Percentiles rank a stretch among this genome's conserved stretches.
Conservation (phyloP, 2,113 vertebrate species). For the Tonatia bakeri region DNA sequence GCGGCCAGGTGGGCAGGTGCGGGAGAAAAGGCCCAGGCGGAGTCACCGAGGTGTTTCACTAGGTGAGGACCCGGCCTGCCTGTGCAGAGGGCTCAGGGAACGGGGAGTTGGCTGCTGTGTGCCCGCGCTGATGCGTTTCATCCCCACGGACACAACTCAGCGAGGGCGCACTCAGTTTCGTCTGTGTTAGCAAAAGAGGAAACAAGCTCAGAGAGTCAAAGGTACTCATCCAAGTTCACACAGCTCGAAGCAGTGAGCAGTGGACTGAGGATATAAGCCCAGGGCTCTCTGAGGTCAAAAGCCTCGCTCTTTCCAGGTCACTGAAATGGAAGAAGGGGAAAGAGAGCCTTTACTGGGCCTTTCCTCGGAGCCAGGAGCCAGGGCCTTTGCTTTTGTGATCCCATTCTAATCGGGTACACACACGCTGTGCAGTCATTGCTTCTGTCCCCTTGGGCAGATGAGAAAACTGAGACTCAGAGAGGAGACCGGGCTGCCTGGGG, state of each 20-base stretch:
- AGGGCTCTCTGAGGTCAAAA: not conserved
- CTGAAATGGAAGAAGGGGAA: not conserved
- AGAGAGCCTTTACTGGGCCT: fast-evolving
- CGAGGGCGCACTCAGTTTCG: not conserved
- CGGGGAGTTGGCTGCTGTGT: fast-evolving
- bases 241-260: not conserved
- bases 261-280: not conserved
- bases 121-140: not conserved
- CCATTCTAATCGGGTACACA: not conserved
- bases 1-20: not conserved
- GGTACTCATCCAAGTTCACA: not conserved
- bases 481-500: not conserved
- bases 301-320: not conserved
- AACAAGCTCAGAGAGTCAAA: not conserved
- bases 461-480: not conserved
- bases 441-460: not conserved
- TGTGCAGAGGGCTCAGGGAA: not conserved
- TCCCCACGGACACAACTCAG: not conserved
- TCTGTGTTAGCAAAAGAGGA: not conserved
- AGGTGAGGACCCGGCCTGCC: not conserved
- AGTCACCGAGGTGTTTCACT: not conserved
- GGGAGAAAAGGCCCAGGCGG: not conserved
- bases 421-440: not conserved
- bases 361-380: too few relatives aligned
- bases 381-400: not conserved